Evolutionary conservation across 2,888 invertebrate genomes (phyloP), one percentile per base, ranked within the genome.

Genomic region (Xestia sexstrigata): DNA sequence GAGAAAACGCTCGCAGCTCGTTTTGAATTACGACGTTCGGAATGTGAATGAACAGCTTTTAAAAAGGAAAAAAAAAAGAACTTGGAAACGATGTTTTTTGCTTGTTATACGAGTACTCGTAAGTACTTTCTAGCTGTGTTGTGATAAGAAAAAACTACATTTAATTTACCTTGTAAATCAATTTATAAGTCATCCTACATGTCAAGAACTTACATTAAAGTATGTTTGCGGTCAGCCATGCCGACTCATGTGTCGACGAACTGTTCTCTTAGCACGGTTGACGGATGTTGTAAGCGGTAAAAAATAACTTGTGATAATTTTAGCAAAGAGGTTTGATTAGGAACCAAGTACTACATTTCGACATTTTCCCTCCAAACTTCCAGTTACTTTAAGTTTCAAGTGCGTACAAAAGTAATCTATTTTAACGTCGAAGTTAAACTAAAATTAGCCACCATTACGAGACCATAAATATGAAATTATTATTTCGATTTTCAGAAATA

Each of bases 1-100:
- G 96, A 93, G 95, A 96, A 95, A 93, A 87, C 91, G 93, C 95
- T 92, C 88, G 92, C 89, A 93, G 93, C 92, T 85, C 89, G 90
- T 87, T 89, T 93, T 92, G 90, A 93, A 93, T 95, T 93, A 93
- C 94, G 88, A 89, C 90, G 90, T 91, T 89, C 92, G 90, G 92
- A 93, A 95, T 93, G 91, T 93, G 94, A 94, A 94, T 94, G 93
- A 93, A 92, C 92, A 89, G 82, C 78, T 87, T 58, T 78, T 80
- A 76, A 79, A 83, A 73, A 74, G 76, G 69, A 79, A 86, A 85
- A 74, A 72, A 78, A 86, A 88, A 88, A 76, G 35, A 49, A 70
- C 75, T 75, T 82, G 58, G 74, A 78, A 88, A 89, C 88, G 78
- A 84, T 77, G 84, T 92, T 92, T 78, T 92, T 93, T 93, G 91